Evolutionary conservation across 2,113 vertebrate species (phyloP), one percentile per base, ranked within the genome.

Genomic region (Azemiops feae): DNA sequence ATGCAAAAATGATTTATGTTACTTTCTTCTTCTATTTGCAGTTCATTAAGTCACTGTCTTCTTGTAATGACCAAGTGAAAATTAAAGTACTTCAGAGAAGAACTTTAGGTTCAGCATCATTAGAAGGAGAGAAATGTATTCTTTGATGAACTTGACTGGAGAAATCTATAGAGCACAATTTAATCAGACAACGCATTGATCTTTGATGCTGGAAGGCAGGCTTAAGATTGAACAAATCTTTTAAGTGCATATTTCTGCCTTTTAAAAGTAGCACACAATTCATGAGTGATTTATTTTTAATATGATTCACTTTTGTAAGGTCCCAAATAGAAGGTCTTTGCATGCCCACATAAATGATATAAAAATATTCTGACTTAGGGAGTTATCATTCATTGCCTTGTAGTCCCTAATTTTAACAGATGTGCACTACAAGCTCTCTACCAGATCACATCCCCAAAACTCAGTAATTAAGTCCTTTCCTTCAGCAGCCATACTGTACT

Each of bases 21-120:
- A 97, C 97, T 98, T 98, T 98, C 97, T 96, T 97, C 97, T 98
- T 94, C 97, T 97, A 97, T 98, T 98, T 98, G 97, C 97, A 98
- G 97, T 98, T 98, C 98, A 98, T 99, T 99, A 98, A 98, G 98
- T 99, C 98, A 98, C 98, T 98, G 97, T 98, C 98, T 98, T 97
- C 97, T 97, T 92, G 94, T 98, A 98, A 98, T 98, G 97, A 98
- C 98, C 97, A 93, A 98, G 97, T 97, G 97, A 98, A 98, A 98
- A 98, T 98, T 98, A 98, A 98, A 98, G 97, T 97, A 98, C 97
- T 97, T 97, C 94, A 96, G 96, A 98, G 97, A 97, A 97, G 97
- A 98, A 98, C 97, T 97, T 97, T 95, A 97, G 97, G 97, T 98
- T 98, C 97, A 97, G 97, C 97, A 97, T 98, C 97, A 97, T 98